Conservation (phyloP, 1,140 invertebrate genomes). For the Diabrotica undecimpunctata region DNA sequence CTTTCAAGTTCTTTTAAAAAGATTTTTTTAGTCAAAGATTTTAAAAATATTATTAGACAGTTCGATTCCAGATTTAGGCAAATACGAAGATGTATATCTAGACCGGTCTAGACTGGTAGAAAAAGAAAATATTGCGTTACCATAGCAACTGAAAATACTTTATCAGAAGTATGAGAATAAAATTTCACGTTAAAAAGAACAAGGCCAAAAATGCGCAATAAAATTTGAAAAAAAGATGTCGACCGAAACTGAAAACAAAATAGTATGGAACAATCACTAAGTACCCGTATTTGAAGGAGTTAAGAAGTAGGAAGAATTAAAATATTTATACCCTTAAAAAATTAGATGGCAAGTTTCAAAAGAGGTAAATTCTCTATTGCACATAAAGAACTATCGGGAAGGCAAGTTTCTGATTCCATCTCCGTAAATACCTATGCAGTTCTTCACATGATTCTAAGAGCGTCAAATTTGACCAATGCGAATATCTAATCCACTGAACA, state of each 20-base stretch:
- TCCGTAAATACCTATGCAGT: background rate
- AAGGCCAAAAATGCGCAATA: background rate
- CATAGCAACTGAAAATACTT: background rate
- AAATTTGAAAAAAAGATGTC: background rate
- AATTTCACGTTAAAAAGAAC: background rate
- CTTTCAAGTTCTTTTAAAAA: too few species aligned
- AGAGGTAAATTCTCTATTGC: background rate
- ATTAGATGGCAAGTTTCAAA: background rate
- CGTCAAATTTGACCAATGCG: background rate
- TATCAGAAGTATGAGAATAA: background rate
- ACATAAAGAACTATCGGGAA: background rate
- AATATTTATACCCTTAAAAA: background rate
- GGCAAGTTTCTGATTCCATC: background rate
- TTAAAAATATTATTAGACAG: too few species aligned
- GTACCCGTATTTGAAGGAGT: background rate
- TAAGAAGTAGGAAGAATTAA: background rate
- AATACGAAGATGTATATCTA: background rate
- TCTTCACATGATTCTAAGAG: background rate
- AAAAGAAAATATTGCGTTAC: background rate
- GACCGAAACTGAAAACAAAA: background rate
- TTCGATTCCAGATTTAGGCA: too few species aligned
- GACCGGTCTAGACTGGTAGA: background rate
- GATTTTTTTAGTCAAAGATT: too few species aligned
- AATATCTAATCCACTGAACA: background rate
- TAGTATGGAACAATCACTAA: background rate